phyloP scores from a whole-genome alignment of 2,888 invertebrate genomes.

The Entomobrya proxima region DNA sequence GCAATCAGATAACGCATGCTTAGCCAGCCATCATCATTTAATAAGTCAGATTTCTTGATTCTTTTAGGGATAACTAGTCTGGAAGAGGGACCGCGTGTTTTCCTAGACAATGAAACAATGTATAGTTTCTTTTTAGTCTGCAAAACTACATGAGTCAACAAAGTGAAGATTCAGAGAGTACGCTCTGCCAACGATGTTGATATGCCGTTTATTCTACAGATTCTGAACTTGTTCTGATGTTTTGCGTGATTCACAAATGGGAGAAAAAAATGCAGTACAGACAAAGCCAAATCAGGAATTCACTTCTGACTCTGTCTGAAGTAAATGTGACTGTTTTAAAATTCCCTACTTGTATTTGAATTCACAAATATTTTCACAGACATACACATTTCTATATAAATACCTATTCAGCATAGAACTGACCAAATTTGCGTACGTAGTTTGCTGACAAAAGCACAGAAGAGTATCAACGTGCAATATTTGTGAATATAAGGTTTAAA shows the following conservation, averaged over 20 bases:
- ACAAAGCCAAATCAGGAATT: neutral
- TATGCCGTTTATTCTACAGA: neutral
- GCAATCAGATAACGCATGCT: neutral
- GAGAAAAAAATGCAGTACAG: neutral
- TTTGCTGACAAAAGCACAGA: neutral
- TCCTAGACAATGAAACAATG: neutral
- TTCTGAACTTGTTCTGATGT: too few species aligned
- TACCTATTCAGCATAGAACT: too few species aligned
- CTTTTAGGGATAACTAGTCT: too few species aligned
- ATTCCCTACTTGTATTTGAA: too few species aligned
- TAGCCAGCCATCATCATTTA: neutral
- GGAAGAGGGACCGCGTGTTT: neutral
- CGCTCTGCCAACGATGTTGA: neutral
- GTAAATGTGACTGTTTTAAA: too few species aligned
- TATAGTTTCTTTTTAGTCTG: neutral
- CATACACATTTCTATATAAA: too few species aligned
- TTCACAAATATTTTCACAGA: too few species aligned
- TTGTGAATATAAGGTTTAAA: neutral
- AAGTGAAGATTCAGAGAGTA: neutral
- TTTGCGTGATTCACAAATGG: neutral
- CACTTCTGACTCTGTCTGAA: neutral
- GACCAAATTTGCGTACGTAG: constrained; percentile 52
- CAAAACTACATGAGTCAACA: neutral
- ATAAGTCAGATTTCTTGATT: neutral
- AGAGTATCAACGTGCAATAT: too few species aligned